phyloP scores from a whole-genome alignment of 2,797 vertebrate species.

The Halcyon chelicuti region DNA sequence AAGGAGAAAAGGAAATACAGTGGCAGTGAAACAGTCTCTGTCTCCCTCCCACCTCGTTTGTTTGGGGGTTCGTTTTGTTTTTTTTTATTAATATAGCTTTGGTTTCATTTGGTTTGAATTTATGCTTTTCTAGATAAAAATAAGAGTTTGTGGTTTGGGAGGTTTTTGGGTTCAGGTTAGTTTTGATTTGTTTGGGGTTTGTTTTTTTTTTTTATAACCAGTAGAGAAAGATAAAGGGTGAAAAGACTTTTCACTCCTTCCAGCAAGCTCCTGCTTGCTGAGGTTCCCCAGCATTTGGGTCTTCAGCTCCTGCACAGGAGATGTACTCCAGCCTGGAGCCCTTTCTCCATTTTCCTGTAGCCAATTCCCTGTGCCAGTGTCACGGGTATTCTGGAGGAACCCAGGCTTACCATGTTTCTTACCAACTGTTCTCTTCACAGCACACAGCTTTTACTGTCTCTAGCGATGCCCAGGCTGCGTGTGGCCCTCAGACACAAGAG shows the following conservation, averaged over 20 bases:
- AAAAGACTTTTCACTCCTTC: not conserved
- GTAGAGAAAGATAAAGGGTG: not conserved
- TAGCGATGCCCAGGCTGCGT: rapidly evolving
- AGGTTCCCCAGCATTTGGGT: not conserved
- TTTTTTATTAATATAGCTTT: not conserved
- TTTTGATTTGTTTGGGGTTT: not conserved
- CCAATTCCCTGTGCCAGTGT: not conserved
- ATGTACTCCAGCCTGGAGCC: not conserved
- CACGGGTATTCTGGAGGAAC: not conserved
- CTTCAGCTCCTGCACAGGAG: not conserved
- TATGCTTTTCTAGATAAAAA: not conserved
- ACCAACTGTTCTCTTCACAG: not conserved
- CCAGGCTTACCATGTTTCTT: not conserved
- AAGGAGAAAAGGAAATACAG: not conserved
- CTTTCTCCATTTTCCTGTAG: not conserved
- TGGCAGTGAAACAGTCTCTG: not conserved
- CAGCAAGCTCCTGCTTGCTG: not conserved
- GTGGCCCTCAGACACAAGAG: rapidly evolving
- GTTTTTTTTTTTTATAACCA: not conserved
- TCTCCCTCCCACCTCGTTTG: not conserved
- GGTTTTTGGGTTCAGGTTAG: rapidly evolving
- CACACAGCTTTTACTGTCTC: not conserved
- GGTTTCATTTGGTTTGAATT: not conserved
- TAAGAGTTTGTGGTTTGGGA: not conserved
- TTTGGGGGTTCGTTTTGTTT: too few relatives aligned